phyloP scores from a whole-genome alignment of 2,113 vertebrate genomes.

The Monopterus albus region DNA sequence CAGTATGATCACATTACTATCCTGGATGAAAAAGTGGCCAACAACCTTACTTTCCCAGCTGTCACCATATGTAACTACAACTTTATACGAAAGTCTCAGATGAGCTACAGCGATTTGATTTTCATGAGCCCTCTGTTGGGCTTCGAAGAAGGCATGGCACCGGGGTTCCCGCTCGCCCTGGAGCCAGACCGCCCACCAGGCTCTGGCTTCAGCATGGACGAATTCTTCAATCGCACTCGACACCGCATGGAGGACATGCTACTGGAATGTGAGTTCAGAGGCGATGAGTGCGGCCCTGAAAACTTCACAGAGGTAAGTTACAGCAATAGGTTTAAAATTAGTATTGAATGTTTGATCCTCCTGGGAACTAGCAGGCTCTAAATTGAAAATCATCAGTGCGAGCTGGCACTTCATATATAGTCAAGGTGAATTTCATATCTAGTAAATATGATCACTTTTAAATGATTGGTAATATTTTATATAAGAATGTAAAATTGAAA shows the following conservation, averaged over 20 bases:
- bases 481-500: slow-evolving; percentile 2
- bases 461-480: slow-evolving; percentile 17
- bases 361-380: neutral
- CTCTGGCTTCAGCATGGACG: slow-evolving; percentile 85
- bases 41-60: slow-evolving; percentile 88
- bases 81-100: slow-evolving; percentile 87
- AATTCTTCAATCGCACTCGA: slow-evolving; percentile 91
- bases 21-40: slow-evolving; percentile 87
- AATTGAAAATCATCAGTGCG: slow-evolving; percentile 3
- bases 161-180: slow-evolving; percentile 84
- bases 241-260: slow-evolving; percentile 95
- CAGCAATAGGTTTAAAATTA: neutral
- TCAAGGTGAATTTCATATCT: neutral
- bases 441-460: slow-evolving; percentile 10
- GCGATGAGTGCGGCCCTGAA: slow-evolving; percentile 86
- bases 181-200: slow-evolving; percentile 75
- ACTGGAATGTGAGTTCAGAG: slow-evolving; percentile 89
- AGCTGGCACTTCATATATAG: slow-evolving; percentile 1
- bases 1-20: slow-evolving; percentile 89
- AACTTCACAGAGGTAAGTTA: slow-evolving; percentile 90
- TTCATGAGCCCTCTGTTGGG: slow-evolving; percentile 91
- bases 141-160: slow-evolving; percentile 88
- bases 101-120: slow-evolving; percentile 90
- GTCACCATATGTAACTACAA: slow-evolving; percentile 96
- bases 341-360: slow-evolving; percentile 23